Evolutionary conservation across 35 echinoderm and acorn worm species (phyloP).

Genomic region (Heliocidaris erythrogramma): DNA sequence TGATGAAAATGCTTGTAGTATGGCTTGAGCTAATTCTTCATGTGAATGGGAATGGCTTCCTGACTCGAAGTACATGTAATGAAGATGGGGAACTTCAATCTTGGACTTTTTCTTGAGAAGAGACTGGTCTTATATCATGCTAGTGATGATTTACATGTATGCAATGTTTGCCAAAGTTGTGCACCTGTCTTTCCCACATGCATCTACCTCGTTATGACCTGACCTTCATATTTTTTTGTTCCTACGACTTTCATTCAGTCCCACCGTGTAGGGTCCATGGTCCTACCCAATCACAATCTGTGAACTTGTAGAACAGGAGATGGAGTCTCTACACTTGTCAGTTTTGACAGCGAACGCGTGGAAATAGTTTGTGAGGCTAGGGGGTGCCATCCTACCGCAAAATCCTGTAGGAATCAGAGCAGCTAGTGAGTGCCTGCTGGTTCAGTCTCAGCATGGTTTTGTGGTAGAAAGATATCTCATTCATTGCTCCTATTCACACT

Average conservation of each 20-base stretch:
- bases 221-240: neutral
- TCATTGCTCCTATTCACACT: neutral
- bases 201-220: neutral
- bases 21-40: too few species aligned
- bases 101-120: too few species aligned
- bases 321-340: neutral
- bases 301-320: neutral
- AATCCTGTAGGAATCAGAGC: neutral
- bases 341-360: conserved; percentile 5
- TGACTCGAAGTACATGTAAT: too few species aligned
- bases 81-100: too few species aligned
- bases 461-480: neutral
- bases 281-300: neutral
- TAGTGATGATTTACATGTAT: too few species aligned
- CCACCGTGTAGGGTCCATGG: neutral
- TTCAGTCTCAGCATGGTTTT: neutral
- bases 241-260: neutral
- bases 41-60: too few species aligned
- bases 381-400: neutral
- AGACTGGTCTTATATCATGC: too few species aligned
- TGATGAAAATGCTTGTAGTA: too few species aligned
- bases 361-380: neutral
- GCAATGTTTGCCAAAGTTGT: neutral
- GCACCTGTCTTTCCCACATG: neutral
- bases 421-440: neutral